Base-by-base conservation (phyloP, 2,113 vertebrate genomes). In the Litocranius walleri region DNA sequence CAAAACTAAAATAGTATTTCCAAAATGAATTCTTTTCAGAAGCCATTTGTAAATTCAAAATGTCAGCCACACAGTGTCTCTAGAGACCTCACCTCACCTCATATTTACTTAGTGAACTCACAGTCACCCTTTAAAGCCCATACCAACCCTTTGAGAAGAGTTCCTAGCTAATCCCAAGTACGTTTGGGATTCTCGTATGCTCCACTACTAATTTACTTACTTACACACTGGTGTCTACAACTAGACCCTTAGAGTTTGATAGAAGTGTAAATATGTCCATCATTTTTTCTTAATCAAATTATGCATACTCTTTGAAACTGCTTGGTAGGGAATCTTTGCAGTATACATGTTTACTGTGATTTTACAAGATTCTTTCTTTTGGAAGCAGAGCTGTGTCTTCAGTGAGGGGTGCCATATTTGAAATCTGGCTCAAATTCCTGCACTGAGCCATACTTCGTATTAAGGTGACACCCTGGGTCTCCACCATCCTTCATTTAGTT, bases 1-100 rank as follows among this genome's bases (percentile, higher is more conserved):
- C 0, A 90, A 87, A 93, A 64, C 13, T 56, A 61, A 94, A 89
- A 50, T 59, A 88, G 7, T 80, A 36, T 81, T 78, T 93, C 62
- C 15, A 48, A 50, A 88, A 2, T 61, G 8, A 6, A 29, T 43
- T 23, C 21, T 30, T 33, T 62, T 16, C 14, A 48, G n/a, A 40
- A 87, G 12, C 8, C 67, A 92, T 40, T 88, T 92, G n/a, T 45
- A 90, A 82, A 91, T 86, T 92, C 29, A 92, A 54, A 50, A 71
- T 82, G 6, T 33, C 12, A 64, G 2, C 23, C 14, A 40, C 9
- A 14, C 0, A 7, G 1, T 61, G 2, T 1, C 25, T 33, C n/a
- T 88, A 25, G 9, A 56, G 67, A 11, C 62, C 15, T 88, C 15
- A 64, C 10, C 2, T 30, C 11, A 4, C 8, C 27, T 59, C 5